These are phyloP conservation scores for Nemopilema nomurai DNA, from an alignment of 30 jellyfish, hydroid and myxozoan species.

Conservation along the genomic window DNA sequence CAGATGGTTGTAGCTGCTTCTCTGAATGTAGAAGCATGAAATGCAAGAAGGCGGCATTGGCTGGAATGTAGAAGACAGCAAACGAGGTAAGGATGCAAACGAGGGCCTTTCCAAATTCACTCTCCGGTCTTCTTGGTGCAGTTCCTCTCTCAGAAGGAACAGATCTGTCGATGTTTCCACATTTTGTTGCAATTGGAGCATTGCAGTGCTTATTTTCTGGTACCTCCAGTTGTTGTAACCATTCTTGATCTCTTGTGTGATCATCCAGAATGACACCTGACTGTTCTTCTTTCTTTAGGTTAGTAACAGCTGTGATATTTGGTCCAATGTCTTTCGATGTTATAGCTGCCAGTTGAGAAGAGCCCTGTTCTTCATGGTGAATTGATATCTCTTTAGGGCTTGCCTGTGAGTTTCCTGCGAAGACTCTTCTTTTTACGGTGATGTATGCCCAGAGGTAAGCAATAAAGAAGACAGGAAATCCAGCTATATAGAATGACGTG, in stretches of 20 bases:
- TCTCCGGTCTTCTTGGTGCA: not conserved
- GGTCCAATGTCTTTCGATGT: no score
- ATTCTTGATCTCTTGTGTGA: no score
- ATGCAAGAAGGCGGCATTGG: not conserved
- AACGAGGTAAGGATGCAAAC: not conserved
- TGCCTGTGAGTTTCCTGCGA: not conserved
- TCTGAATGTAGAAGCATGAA: no score
- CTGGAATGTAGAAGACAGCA: constrained; percentile 16
- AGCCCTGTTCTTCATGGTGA: no score
- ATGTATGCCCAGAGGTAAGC: not conserved
- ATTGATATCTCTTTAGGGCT: not conserved
- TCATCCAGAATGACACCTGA: no score
- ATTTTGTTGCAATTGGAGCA: not conserved
- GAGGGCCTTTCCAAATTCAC: constrained; percentile 12
- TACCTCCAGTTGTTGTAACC: no score
- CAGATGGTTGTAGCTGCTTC: not conserved
- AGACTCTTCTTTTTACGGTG: not conserved
- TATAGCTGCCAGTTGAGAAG: no score
- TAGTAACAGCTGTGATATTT: no score
- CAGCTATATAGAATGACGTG: not conserved
- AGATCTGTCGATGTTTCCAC: not conserved
- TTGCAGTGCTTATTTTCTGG: no score
- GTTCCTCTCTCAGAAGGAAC: not conserved
- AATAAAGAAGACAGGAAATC: not conserved
- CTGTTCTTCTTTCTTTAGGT: no score